A percentile compares a stretch with the other conserved stretches of the same genome.
phyloP scores from a whole-genome alignment of 2,888 invertebrate genomes.

The Tenthredo scrophulariae region DNA sequence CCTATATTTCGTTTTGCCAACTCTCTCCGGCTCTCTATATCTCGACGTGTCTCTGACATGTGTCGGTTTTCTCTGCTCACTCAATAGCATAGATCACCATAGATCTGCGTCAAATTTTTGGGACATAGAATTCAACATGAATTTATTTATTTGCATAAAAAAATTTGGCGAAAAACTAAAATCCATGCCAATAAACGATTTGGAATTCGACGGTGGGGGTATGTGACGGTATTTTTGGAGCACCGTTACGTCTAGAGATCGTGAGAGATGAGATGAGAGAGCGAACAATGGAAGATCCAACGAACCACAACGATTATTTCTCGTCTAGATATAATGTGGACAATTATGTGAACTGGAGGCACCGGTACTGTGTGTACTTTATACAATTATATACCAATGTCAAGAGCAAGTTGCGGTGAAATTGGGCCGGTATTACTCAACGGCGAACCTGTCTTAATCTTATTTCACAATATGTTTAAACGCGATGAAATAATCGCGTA shows the following conservation, averaged over 20 bases:
- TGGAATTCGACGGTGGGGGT: too few relatives aligned
- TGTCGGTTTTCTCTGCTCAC: slow-evolving; percentile 16
- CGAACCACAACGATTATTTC: slow-evolving; percentile 1
- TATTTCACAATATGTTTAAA: not conserved
- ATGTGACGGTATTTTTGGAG: not conserved
- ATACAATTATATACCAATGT: slow-evolving; percentile 13
- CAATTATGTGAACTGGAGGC: slow-evolving; percentile 2
- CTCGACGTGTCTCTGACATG: not conserved
- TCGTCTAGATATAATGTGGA: not conserved
- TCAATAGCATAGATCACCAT: not conserved
- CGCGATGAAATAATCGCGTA: not conserved
- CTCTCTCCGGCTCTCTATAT: slow-evolving; percentile 15
- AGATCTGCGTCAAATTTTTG: not conserved
- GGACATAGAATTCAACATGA: not conserved
- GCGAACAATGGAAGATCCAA: not conserved
- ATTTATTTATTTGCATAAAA: too few relatives aligned
- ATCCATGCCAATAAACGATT: not conserved
- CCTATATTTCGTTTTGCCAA: not conserved
- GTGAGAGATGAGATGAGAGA: not conserved
- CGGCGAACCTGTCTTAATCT: not conserved
- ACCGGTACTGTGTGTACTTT: not conserved
- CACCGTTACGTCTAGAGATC: slow-evolving; percentile 21
- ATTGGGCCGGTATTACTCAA: slow-evolving; percentile 37
- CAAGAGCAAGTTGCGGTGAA: slow-evolving; percentile 46
- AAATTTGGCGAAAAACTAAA: too few relatives aligned